Evolutionary conservation across 2,888 invertebrate genomes (phyloP), one percentile per base, ranked within the genome.

Genomic region (Suillia variegata): DNA sequence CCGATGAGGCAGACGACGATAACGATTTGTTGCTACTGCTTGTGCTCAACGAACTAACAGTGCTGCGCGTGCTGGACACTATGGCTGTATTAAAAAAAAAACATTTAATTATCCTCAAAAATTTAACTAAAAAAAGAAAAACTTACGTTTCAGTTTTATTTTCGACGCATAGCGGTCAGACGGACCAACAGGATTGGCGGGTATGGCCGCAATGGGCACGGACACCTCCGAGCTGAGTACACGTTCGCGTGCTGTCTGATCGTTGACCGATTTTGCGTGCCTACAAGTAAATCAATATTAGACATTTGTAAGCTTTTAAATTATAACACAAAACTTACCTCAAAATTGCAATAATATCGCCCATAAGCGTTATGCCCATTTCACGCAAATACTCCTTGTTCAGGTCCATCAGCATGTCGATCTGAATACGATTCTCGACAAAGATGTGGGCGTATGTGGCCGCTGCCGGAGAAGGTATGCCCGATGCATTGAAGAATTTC

Each of bases 381-480:
- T 94, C 94, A 57, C 89, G 87, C 1, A 96, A 82, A 75, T 93
- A 92, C 68, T 95, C 94, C 72, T 94, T 94, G 68, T 90, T 93
- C 13, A 96, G 83, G 69, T 96, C 95, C 64, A 90, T 83, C 55
- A 96, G 79, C 95, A 95, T 95, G 69, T 93, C 90, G 66, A 87
- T 88, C 75, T 90, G 89, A 62, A 96, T 96, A 24, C 95, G 85
- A 80, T 96, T 93, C 75, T 94, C 92, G 0, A 90, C 88, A 78
- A 96, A 96, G 6, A 90, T 89, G 20, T 93, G 86, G 0, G 95
- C 94, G 81, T 96, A 94, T 59, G 89, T 89, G 0, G 92, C 91
- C 0, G 92, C 89, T 50, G 89, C 89, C 4, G 80, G 77, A 0
- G 89, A 85, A 0, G 93, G 92, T 65, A 96, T 91, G 1, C 94